Evolutionary conservation across 1,140 invertebrate species (phyloP).

Genomic region (Ceratina calcarata): DNA sequence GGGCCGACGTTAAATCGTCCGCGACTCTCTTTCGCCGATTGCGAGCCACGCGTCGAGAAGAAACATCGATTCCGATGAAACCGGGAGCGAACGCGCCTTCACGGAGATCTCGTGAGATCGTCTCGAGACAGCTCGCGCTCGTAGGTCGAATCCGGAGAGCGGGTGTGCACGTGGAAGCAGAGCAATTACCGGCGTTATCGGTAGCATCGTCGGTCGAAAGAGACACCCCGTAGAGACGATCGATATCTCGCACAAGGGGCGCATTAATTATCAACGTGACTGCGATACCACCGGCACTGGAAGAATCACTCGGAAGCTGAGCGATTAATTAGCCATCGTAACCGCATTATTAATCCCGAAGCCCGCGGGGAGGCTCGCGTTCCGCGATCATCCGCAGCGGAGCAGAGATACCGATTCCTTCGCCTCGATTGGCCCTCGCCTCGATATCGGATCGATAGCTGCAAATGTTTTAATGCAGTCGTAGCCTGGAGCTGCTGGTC

Average conservation of each 20-base stretch:
- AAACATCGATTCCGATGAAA: constrained; percentile 49
- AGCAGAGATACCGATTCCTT: not conserved
- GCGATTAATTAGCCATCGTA: constrained; percentile 57
- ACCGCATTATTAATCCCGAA: constrained; percentile 53
- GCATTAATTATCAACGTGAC: constrained; percentile 60
- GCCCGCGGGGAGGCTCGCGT: constrained; percentile 3
- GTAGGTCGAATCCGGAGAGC: not conserved
- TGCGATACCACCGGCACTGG: constrained; percentile 54
- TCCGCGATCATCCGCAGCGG: constrained; percentile 12
- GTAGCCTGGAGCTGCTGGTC: not conserved
- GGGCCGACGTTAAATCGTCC: not conserved
- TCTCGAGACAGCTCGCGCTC: not conserved
- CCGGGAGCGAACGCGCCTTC: not conserved
- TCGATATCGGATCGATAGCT: not conserved
- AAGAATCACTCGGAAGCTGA: constrained; percentile 53
- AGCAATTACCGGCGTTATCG: constrained; percentile 46
- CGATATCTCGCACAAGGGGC: constrained; percentile 56
- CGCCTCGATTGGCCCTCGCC: not conserved
- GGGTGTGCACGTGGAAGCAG: not conserved
- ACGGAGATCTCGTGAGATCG: not conserved
- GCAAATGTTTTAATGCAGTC: not conserved
- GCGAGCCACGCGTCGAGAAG: constrained; percentile 17
- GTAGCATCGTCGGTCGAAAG: constrained; percentile 5
- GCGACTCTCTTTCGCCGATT: not conserved
- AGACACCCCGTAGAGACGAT: constrained; percentile 56